Conservation (phyloP, 2,113 vertebrate genomes). For the Chloropsis hardwickii region DNA sequence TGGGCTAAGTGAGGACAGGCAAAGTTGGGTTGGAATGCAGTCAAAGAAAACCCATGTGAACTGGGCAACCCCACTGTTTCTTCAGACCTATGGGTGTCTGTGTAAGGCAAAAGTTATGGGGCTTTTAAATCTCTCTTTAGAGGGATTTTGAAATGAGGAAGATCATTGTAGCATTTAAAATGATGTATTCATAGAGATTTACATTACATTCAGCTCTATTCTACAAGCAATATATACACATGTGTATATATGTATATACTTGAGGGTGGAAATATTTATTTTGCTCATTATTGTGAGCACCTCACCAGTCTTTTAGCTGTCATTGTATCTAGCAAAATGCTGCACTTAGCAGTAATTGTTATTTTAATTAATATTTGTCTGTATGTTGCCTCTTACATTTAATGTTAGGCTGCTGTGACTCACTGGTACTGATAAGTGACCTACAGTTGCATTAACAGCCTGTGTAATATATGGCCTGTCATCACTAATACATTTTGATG, state of each 20-base stretch:
- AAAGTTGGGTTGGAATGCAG: neutral
- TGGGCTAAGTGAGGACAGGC: neutral
- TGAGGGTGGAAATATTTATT: neutral
- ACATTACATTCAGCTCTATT: neutral
- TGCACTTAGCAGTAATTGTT: neutral
- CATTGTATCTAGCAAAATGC: neutral
- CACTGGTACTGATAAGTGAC: neutral
- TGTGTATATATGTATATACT: neutral
- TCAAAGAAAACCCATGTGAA: neutral
- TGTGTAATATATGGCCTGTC: slow-evolving; percentile 20
- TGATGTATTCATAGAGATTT: neutral
- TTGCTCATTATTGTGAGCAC: neutral
- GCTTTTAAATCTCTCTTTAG: neutral
- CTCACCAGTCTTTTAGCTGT: neutral
- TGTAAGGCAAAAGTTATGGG: neutral
- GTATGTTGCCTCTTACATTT: neutral
- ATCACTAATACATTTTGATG: slow-evolving; percentile 18
- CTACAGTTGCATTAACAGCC: slow-evolving; percentile 14
- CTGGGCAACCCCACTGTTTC: neutral
- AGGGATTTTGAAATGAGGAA: neutral
- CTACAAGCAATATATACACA: neutral
- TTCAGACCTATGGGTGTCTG: neutral
- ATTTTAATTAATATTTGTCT: slow-evolving; percentile 22
- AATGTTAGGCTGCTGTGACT: slow-evolving; percentile 12
- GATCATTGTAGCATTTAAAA: neutral